These are phyloP conservation scores for Lagocephalus sceleratus DNA, from an alignment of 2,797 vertebrate genomes.

Conservation along the genomic window DNA sequence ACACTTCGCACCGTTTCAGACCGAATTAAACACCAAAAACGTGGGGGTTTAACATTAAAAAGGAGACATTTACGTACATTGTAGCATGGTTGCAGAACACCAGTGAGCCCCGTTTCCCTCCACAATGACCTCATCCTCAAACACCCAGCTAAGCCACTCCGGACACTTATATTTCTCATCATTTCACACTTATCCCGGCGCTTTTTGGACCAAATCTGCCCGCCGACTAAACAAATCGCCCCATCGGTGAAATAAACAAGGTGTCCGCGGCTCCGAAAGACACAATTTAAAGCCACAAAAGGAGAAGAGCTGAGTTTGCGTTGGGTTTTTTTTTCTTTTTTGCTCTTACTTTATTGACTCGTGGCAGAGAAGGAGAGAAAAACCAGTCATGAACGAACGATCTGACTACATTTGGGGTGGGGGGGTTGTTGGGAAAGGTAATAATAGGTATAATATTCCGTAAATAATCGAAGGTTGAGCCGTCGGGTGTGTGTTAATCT, in stretches of 20 bases:
- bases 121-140: conserved; percentile 67
- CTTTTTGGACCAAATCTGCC: not conserved
- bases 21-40: too few relatives aligned
- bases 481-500: conserved; percentile 31
- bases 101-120: conserved; percentile 68
- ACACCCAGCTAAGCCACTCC: conserved; percentile 22
- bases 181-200: not conserved
- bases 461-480: conserved; percentile 1
- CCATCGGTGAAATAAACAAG: not conserved
- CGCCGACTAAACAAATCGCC: not conserved
- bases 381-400: not conserved
- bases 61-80: conserved; percentile 1
- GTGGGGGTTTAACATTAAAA: too few relatives aligned
- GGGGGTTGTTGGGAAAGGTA: not conserved
- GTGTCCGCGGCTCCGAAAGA: not conserved
- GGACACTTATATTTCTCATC: not conserved
- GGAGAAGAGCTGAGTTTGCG: conserved; percentile 29
- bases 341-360: conserved; percentile 23
- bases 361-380: conserved; percentile 5
- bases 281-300: conserved; percentile 5
- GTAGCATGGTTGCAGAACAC: conserved; percentile 6
- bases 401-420: not conserved
- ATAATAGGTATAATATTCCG: not conserved
- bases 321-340: too few relatives aligned
- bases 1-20: too few relatives aligned